phyloP scores from a whole-genome alignment of 1,140 invertebrate genomes.

The Procambarus virginalis region DNA sequence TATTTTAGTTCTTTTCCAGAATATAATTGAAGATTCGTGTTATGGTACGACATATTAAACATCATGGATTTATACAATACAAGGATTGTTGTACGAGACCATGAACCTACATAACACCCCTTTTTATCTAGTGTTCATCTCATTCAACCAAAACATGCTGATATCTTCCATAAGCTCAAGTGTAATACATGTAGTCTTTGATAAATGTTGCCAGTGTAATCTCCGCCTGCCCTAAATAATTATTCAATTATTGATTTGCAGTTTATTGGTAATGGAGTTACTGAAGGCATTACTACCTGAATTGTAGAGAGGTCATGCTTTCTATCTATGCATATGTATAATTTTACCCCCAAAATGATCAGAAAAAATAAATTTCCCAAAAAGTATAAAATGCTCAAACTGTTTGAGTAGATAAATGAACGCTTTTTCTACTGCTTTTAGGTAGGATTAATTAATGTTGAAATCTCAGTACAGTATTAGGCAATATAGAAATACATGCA shows the following conservation, averaged over 20 bases:
- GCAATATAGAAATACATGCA: slow-evolving; percentile 64
- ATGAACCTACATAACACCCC: neutral
- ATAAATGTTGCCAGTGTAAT: slow-evolving; percentile 63
- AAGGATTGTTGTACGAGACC: neutral
- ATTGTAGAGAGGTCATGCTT: slow-evolving; percentile 57
- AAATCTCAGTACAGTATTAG: slow-evolving; percentile 67
- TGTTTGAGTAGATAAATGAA: slow-evolving; percentile 66
- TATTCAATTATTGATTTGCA: slow-evolving; percentile 37
- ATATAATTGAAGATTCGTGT: neutral
- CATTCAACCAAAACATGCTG: slow-evolving; percentile 52
- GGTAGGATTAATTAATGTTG: slow-evolving; percentile 65
- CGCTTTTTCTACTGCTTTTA: slow-evolving; percentile 67
- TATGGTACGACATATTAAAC: neutral
- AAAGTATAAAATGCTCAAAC: slow-evolving; percentile 63
- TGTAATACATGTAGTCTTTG: slow-evolving; percentile 61
- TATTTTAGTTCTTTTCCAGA: slow-evolving; percentile 9
- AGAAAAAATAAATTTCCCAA: slow-evolving; percentile 36
- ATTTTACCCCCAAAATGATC: slow-evolving; percentile 46
- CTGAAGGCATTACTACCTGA: slow-evolving; percentile 47
- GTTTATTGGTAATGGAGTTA: slow-evolving; percentile 43
- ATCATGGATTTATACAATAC: neutral
- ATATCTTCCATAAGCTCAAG: slow-evolving; percentile 64
- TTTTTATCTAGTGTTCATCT: slow-evolving; percentile 15
- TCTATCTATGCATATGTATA: slow-evolving; percentile 65
- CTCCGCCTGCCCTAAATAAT: slow-evolving; percentile 47